phyloP scores from a whole-genome alignment of 1,140 invertebrate genomes.

The Drosophila obscura region DNA sequence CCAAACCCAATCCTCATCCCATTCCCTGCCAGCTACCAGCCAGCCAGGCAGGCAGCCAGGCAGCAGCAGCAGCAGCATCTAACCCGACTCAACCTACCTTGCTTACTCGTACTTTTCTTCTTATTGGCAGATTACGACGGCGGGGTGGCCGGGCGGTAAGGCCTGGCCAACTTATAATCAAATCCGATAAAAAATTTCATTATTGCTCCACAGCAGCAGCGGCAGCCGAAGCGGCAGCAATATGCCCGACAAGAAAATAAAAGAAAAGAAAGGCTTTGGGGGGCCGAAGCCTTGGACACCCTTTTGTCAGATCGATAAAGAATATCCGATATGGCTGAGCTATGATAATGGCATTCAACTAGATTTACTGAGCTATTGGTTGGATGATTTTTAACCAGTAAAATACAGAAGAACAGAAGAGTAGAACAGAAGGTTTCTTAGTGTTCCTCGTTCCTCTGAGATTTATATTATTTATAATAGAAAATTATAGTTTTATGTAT shows the following conservation, averaged over 20 bases:
- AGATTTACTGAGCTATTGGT: too few species aligned
- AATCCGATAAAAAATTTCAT: conserved; percentile 83
- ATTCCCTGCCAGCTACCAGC: conserved; percentile 47
- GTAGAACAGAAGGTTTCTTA: too few species aligned
- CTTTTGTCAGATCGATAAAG: too few species aligned
- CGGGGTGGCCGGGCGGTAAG: conserved; percentile 40
- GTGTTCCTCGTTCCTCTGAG: too few species aligned
- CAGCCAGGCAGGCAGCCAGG: background rate
- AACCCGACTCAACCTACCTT: conserved; percentile 32
- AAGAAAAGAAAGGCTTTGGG: too few species aligned
- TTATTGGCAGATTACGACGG: conserved; percentile 80
- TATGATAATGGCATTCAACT: too few species aligned
- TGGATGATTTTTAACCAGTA: too few species aligned
- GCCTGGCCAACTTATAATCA: conserved; percentile 76
- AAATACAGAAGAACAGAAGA: too few species aligned
- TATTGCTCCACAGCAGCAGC: conserved; percentile 70
- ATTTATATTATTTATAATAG: too few species aligned
- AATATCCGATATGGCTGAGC: too few species aligned
- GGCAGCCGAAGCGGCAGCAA: conserved; percentile 36
- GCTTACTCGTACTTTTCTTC: conserved; percentile 80
- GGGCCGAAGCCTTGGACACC: too few species aligned
- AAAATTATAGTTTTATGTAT: too few species aligned
- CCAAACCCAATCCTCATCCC: conserved; percentile 18
- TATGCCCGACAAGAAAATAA: conserved; percentile 33
- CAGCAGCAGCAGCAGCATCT: conserved; percentile 1